These are phyloP conservation scores for Chrysotoxum bicinctum DNA, from an alignment of 2,888 invertebrate species.

Conservation along the genomic window DNA sequence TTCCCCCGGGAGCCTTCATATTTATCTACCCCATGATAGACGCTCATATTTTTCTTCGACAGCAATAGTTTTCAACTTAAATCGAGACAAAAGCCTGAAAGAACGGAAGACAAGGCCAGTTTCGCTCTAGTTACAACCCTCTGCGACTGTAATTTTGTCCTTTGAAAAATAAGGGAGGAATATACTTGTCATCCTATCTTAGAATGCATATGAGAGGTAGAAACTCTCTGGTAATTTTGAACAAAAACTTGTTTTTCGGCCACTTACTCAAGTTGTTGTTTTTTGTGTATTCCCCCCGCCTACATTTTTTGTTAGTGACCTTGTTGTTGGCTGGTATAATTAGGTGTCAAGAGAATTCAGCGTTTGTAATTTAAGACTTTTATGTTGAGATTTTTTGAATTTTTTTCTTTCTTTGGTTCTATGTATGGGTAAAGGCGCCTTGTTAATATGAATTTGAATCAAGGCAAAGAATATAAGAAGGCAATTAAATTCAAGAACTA, in stretches of 20 bases:
- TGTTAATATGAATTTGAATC: background rate
- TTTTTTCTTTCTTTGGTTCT: background rate
- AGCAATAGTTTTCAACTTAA: constrained; percentile 32
- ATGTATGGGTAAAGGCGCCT: background rate
- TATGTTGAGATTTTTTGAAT: constrained; percentile 6
- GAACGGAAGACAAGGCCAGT: constrained; percentile 3
- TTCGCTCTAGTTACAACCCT: constrained; percentile 49
- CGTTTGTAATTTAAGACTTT: constrained; percentile 50
- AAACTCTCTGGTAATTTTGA: background rate
- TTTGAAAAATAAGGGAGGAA: background rate
- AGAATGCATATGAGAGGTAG: constrained; percentile 40
- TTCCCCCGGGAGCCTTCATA: background rate
- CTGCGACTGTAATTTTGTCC: constrained; percentile 36
- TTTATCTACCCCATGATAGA: constrained; percentile 18
- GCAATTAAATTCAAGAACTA: background rate
- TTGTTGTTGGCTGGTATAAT: constrained; percentile 60
- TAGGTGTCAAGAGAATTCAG: constrained; percentile 63
- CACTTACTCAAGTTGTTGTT: constrained; percentile 9
- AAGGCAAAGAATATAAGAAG: background rate
- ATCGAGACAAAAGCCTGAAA: constrained; percentile 10
- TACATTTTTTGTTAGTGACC: constrained; percentile 20
- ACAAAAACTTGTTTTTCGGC: background rate
- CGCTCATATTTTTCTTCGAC: constrained; percentile 42
- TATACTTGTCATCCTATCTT: constrained; percentile 31
- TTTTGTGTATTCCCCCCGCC: background rate